Base-by-base conservation (phyloP, 2,888 invertebrate species). In the Strigamia maritima region DNA sequence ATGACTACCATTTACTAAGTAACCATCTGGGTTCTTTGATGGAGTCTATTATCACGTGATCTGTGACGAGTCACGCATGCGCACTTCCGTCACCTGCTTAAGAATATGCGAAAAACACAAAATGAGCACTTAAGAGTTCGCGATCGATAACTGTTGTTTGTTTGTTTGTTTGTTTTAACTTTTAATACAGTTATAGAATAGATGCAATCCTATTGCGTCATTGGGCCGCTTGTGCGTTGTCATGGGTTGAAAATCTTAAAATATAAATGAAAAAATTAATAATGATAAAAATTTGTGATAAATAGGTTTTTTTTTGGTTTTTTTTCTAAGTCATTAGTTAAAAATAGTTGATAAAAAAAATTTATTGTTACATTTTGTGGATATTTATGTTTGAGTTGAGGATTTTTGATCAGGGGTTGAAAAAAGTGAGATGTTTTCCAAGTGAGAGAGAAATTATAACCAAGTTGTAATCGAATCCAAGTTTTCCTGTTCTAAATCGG, bases 31-130 rank as follows among this genome's bases (percentile, higher is more conserved):
- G 14, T 19, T 54, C 26, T 26, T 70, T 70, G 70, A 70, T 70
- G 70, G 70, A 70, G 24, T 26, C 70, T 70, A 70, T 70, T 70
- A 70, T 70, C 70, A 70, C 70, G 70, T 70, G 70, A 70, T 70
- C 26, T 70, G 70, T 70, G 70, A 70, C 70, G 70, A 70, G 70
- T 70, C 70, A 70, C 70, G 70, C 70, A 70, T 70, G 70, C 70
- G 70, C 28, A 26, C 14, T 70, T 70, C 70, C 70, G 70, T 70
- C 70, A 70, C 70, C 70, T 70, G 70, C 70, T 70, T 70, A 70
- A 70, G 70, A 70, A 70, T 54, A 54, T 70, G 60, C 19, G 19
- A n/a, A 60, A 60, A 22, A 19, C n/a, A 19, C 24, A 19, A 60
- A 70, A 70, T 49, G 49, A 26, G 70, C 70, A 70, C 24, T 70